Conservation (phyloP, 2,113 vertebrate species). For the Aplodontia rufa region DNA sequence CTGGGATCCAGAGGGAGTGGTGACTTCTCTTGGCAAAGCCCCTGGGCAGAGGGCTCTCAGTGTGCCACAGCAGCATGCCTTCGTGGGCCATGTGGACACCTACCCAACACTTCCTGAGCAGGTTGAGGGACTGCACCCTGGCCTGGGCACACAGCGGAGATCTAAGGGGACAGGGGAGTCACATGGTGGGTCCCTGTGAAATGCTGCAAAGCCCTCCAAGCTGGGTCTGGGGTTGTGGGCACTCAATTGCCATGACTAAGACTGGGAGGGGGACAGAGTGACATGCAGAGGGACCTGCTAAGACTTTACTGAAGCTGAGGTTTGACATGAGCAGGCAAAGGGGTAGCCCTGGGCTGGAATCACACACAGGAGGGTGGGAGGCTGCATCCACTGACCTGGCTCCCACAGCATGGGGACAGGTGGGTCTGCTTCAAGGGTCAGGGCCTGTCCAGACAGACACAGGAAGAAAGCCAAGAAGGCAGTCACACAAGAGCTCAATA, state of each 20-base stretch:
- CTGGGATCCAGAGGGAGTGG: fast-evolving
- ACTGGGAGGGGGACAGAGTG: not conserved
- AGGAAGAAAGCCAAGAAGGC: not conserved
- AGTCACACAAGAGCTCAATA: fast-evolving
- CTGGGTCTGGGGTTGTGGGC: not conserved
- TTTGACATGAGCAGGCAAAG: not conserved
- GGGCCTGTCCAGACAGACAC: not conserved
- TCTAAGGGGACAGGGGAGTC: too few species aligned
- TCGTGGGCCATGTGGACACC: fast-evolving
- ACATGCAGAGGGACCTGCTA: not conserved
- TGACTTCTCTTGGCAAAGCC: not conserved
- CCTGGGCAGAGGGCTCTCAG: not conserved
- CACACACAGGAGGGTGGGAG: fast-evolving
- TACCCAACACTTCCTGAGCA: not conserved
- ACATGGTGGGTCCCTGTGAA: too few species aligned
- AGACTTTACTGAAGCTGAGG: too few species aligned
- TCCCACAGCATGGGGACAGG: fast-evolving
- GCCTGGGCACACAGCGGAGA: not conserved
- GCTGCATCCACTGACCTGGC: not conserved
- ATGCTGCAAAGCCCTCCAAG: too few species aligned
- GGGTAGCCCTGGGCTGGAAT: too few species aligned
- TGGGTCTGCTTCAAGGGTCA: too few species aligned
- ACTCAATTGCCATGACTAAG: not conserved
- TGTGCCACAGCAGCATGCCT: not conserved
- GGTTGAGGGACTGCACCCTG: not conserved